phyloP scores from a whole-genome alignment of 2,888 invertebrate species.

The Cephus pygmeus region DNA sequence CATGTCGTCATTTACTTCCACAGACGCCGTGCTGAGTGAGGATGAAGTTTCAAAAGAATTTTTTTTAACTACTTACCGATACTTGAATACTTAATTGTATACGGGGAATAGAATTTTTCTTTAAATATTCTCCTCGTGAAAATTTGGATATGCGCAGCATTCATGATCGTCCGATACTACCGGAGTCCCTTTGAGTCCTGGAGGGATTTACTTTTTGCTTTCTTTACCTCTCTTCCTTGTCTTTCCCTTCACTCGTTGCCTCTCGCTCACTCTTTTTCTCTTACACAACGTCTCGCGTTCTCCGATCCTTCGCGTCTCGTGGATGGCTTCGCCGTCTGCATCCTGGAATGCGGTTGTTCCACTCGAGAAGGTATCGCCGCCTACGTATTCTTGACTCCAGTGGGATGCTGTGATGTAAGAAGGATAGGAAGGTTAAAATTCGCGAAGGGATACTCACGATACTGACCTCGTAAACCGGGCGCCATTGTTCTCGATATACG shows the following conservation, averaged over 20 bases:
- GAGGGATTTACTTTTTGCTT: background rate
- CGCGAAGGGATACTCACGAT: constrained; percentile 1
- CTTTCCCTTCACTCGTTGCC: background rate
- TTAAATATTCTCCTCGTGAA: background rate
- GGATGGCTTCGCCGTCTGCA: constrained; percentile 36
- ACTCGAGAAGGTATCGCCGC: constrained; percentile 36
- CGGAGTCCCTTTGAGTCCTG: background rate
- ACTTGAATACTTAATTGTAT: background rate
- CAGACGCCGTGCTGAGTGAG: background rate
- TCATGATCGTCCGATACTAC: background rate
- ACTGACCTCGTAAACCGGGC: background rate
- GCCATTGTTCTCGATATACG: background rate
- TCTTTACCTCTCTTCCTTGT: constrained; percentile 9
- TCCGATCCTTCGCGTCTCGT: constrained; percentile 16
- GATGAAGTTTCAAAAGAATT: background rate
- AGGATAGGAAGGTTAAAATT: constrained; percentile 5
- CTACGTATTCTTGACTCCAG: constrained; percentile 23
- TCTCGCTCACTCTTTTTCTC: constrained; percentile 12
- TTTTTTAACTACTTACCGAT: background rate
- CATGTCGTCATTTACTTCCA: background rate
- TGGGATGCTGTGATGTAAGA: constrained; percentile 29
- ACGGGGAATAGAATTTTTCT: background rate
- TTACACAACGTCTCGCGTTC: background rate
- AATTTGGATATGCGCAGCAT: background rate
- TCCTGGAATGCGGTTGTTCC: constrained; percentile 51